phyloP scores from a whole-genome alignment of 2,797 vertebrate species.

The Momotus momota region DNA sequence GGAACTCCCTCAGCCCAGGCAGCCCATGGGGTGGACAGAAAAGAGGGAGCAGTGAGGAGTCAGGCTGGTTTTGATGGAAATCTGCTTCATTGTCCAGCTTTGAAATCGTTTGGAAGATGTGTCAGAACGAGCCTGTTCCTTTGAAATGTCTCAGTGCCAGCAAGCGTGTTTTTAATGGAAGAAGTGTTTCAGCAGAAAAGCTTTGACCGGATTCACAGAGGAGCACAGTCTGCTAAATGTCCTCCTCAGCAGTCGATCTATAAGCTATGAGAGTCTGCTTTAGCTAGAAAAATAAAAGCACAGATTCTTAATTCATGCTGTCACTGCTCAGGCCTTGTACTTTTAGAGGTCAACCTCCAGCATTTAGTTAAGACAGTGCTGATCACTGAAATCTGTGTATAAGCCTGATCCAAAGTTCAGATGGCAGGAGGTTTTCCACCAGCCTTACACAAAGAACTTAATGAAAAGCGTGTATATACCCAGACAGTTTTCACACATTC shows the following conservation, averaged over 20 bases:
- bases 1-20: neutral
- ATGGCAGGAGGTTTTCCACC: conserved; percentile 27
- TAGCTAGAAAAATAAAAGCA: neutral
- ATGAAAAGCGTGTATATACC: conserved; percentile 53
- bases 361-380: neutral
- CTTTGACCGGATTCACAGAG: conserved; percentile 38
- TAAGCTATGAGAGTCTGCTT: neutral
- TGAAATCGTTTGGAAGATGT: conserved; percentile 11
- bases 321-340: neutral
- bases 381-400: neutral
- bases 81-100: conserved; percentile 3
- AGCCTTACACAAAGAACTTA: conserved; percentile 34
- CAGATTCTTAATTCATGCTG: neutral
- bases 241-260: neutral
- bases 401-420: neutral
- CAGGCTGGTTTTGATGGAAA: neutral
- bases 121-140: conserved; percentile 11
- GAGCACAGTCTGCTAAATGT: neutral
- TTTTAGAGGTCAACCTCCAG: neutral
- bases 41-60: neutral
- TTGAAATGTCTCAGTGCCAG: conserved; percentile 20
- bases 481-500: conserved; percentile 71
- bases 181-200: conserved; percentile 38
- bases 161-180: conserved; percentile 10
- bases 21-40: neutral